Evolutionary conservation across 2,888 invertebrate genomes (phyloP), one percentile per base, ranked within the genome.

Genomic region (Tenthredo distinguenda): DNA sequence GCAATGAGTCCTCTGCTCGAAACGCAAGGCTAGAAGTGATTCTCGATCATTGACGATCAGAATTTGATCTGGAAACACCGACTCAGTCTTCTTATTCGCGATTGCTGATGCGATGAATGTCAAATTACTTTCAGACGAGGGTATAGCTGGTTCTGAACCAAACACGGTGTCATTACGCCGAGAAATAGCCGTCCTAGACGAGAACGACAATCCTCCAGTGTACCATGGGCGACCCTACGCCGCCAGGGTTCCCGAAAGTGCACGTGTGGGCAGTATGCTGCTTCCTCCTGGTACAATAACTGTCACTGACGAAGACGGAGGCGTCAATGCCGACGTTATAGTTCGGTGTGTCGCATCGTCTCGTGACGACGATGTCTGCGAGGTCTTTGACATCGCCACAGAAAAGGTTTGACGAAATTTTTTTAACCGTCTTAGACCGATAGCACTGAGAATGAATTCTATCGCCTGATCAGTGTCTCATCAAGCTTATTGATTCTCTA

Each of bases 181-280:
- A 34, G 96, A 97, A 89, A 96, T 98, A 65, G 96, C 96, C 0
- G 96, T 98, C 6, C 94, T 95, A 21, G 98, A 98, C 90, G 96
- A 96, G 31, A 98, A 98, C 90, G 98, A 98, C 92, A 98, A 98
- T 91, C 94, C 95, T 0, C 98, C 98, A 0, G 94, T 95, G 18
- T 97, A 97, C 91, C 95, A 95, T 88, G 96, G 96, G 62, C 94
- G 97, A 50, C 97, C 97, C 0, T 97, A 97, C 90, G 95, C 96
- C 47, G 95, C 96, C 2, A 95, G 95, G 86, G 95, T 97, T 0
- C 95, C 96, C 86, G 97, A 97, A 93, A 96, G 96, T 15, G 94
- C 96, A 2, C 91, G 94, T 3, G 94, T 96, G 1, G 97, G 96
- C 1, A 95, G 95, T 9, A 94, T 95, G 77, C 94, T 97, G 71